Base-by-base conservation (phyloP, 30 jellyfish, hydroid and myxozoan species). In the Turritopsis rubra region DNA sequence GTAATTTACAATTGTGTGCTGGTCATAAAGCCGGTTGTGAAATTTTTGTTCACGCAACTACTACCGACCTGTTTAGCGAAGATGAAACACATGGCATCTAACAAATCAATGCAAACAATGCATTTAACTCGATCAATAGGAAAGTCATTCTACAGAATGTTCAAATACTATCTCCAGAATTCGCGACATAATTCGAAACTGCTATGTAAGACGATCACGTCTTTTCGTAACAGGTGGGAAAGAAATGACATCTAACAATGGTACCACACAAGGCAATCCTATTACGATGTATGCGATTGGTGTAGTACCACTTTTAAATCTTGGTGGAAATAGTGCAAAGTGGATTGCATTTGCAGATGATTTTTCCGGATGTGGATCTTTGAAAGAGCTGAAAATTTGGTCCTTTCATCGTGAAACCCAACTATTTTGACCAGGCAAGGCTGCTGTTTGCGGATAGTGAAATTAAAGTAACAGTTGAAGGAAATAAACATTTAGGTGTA, bases 41-140 rank as follows among this genome's bases (percentile, higher is more conserved):
- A n/a, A 66, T n/a, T n/a, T 7, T 17, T 17, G 17, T 66, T 66
- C 76, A 66, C 17, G 16, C 9, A 17, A 25, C 28, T 84, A n/a
- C 71, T 3, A 17, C 17, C 76, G 60, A 41, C 60, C 13, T 41
- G 13, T 41, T 41, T 13, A 41, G 13, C 13, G 60, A 41, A 3
- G 60, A 41, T 3, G 13, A 41, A 3, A 41, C 5, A 5, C 60
- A 41, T 41, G 60, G 60, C 13, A n/a, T 13, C 13, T 41, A 73
- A 83, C 84, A 8, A 54, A 73, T 84, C 29, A 88, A 84, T 75
- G 87, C 85, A 27, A 73, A 70, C 24, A 84, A 75, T 53, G 89
- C 90, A 21, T 74, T 84, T 81, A 74, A 84, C 66, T 73, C 88
- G 23, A 54, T 84, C n/a, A 84, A 84, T 31, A 21, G 88, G 16